These are phyloP conservation scores for Cylas formicarius DNA, from an alignment of 1,140 invertebrate genomes.

Conservation along the genomic window DNA sequence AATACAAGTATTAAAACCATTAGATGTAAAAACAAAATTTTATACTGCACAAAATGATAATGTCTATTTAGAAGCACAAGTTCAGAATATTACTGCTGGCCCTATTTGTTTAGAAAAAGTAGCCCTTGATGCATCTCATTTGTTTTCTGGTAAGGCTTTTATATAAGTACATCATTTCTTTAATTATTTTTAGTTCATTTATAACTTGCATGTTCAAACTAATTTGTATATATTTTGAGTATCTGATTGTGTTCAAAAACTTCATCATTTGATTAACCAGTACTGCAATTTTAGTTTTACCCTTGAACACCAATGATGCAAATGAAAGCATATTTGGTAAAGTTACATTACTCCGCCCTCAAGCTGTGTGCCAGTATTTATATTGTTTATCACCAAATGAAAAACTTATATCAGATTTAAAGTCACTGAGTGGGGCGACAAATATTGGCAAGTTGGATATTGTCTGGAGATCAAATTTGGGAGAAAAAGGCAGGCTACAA, in stretches of 20 bases:
- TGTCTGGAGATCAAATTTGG: conserved; percentile 92
- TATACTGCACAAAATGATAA: conserved; percentile 96
- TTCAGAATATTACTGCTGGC: conserved; percentile 86
- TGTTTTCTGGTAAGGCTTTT: conserved; percentile 63
- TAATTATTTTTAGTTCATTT: too few species aligned
- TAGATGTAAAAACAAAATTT: conserved; percentile 98
- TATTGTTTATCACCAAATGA: conserved; percentile 81
- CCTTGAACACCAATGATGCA: conserved; percentile 55
- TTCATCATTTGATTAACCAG: background rate
- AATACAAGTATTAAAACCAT: conserved; percentile 94
- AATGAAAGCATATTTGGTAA: conserved; percentile 74
- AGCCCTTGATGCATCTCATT: conserved; percentile 79
- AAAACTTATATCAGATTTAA: conserved; percentile 64
- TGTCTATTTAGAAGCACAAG: conserved; percentile 93
- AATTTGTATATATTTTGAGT: too few species aligned
- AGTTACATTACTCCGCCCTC: conserved; percentile 72
- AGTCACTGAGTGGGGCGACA: conserved; percentile 70
- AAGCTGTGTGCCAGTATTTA: conserved; percentile 82
- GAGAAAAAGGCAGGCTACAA: conserved; percentile 89
- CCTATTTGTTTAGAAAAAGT: conserved; percentile 91
- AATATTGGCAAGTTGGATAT: conserved; percentile 97
- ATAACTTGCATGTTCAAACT: too few species aligned
- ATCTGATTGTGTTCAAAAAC: conserved; percentile 10
- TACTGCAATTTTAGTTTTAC: conserved; percentile 50
- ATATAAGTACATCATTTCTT: background rate